Evolutionary conservation across 2,797 vertebrate genomes (phyloP), one percentile per base, ranked within the genome.

Genomic region (Silurus aristotelis): DNA sequence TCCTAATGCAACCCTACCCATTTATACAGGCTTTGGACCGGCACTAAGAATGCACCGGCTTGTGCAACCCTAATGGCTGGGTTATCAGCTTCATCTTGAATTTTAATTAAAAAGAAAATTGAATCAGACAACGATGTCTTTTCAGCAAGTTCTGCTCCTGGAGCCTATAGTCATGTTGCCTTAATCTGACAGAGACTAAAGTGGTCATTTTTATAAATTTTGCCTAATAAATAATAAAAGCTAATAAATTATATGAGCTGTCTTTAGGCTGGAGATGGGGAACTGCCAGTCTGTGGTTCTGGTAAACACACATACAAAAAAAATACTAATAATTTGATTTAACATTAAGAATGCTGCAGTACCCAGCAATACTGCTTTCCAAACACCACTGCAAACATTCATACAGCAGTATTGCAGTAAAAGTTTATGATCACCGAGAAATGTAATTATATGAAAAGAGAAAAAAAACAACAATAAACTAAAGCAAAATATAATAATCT

Each of bases 401-500:
- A 4, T 55, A 46, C 75, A 77, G 27, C 38, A 63, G 4, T 12
- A 63, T 14, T 63, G 60, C 77, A 58, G 27, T 46, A 15, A 15
- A 46, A 63, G 6, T 8, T n/a, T 63, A 43, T 43, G 27, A 78
- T 8, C 76, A 61, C 6, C 1, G 6, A 63, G 13, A 46, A 79
- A 63, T n/a, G 43, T 12, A 82, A 67, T 55, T 14, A 48, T 82
- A 15, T 43, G 15, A 55, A 22, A 20, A 14, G 8, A n/a, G 22
- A 8, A 56, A 84, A 9, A 56, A 55, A 48, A 19, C 5, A 56
- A 38, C 56, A 14, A 77, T 83, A 31, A 67, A 86, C 77, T 68
- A 73, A 46, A 60, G 46, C 84, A n/a, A 80, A 80, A 78, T 17
- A 64, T 71, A 85, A 86, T 46, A 83, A 55, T 13, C 63, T 84